A percentile compares a stretch with the other conserved stretches of the same genome.
These are phyloP conservation scores for Anoplius nigerrimus DNA, from an alignment of 2,888 invertebrate species.

Conservation along the genomic window DNA sequence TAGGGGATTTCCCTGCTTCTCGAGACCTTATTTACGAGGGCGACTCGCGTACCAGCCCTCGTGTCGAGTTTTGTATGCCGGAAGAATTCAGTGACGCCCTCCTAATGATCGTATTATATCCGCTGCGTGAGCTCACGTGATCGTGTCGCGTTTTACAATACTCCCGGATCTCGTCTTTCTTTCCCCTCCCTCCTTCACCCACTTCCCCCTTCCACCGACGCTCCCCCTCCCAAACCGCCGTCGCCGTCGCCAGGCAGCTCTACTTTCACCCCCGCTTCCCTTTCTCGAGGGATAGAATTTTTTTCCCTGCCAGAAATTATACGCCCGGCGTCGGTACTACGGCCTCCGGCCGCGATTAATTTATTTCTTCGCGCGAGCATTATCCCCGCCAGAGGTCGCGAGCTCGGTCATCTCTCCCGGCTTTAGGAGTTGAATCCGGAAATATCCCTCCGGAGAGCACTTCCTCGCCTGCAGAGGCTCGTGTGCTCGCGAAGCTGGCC, in stretches of 20 bases:
- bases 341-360: constrained; percentile 46
- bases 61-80: constrained; percentile 54
- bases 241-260: background rate
- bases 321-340: constrained; percentile 20
- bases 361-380: constrained; percentile 41
- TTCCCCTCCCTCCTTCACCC: constrained; percentile 3
- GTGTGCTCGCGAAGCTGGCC: background rate
- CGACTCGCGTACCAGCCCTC: constrained; percentile 37
- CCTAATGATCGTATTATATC: constrained; percentile 61
- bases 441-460: constrained; percentile 39
- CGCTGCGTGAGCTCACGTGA: constrained; percentile 48
- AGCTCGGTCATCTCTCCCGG: constrained; percentile 31
- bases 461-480: constrained; percentile 24
- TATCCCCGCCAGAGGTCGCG: constrained; percentile 31
- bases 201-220: background rate
- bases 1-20: constrained; percentile 37
- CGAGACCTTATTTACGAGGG: constrained; percentile 51
- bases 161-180: constrained; percentile 14
- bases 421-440: constrained; percentile 33
- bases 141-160: constrained; percentile 38
- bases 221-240: too few relatives aligned
- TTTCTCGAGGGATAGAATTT: constrained; percentile 17
- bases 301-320: constrained; percentile 32
- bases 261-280: background rate
- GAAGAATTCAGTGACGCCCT: constrained; percentile 58